A percentile compares a stretch with the other conserved stretches of the same genome.
Evolutionary conservation across 2,888 invertebrate genomes (phyloP).

Genomic region (Sinhomidia bicolor): DNA sequence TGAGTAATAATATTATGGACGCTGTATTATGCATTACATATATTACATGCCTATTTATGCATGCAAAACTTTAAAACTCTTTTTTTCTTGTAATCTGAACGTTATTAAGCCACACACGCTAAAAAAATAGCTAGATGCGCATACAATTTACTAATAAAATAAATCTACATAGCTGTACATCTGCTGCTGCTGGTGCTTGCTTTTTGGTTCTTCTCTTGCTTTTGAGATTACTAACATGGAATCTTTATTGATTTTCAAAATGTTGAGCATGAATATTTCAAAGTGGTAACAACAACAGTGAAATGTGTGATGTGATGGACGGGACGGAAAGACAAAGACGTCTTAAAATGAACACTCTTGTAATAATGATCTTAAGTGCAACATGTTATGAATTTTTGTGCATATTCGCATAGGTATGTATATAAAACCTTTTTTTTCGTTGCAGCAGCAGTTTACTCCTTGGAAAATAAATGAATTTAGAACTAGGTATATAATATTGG

Average conservation of each 20-base stretch:
- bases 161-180: background rate
- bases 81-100: constrained; percentile 19
- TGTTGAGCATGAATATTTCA: too few species aligned
- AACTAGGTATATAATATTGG: too few species aligned
- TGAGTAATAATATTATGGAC: constrained; percentile 32
- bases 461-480: constrained; percentile 5
- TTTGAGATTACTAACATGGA: too few species aligned
- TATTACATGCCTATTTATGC: background rate
- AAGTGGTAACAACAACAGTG: background rate
- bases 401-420: background rate
- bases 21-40: background rate
- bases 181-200: background rate
- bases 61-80: background rate
- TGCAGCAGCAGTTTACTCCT: background rate
- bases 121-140: background rate
- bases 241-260: background rate
- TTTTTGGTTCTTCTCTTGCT: too few species aligned
- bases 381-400: background rate
- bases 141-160: background rate
- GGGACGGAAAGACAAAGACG: background rate
- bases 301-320: background rate
- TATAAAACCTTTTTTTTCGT: background rate
- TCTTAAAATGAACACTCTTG: background rate
- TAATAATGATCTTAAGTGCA: background rate
- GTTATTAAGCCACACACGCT: constrained; percentile 23